Base-by-base conservation (phyloP, 2,888 invertebrate species). In the Steinernema hermaphroditum region DNA sequence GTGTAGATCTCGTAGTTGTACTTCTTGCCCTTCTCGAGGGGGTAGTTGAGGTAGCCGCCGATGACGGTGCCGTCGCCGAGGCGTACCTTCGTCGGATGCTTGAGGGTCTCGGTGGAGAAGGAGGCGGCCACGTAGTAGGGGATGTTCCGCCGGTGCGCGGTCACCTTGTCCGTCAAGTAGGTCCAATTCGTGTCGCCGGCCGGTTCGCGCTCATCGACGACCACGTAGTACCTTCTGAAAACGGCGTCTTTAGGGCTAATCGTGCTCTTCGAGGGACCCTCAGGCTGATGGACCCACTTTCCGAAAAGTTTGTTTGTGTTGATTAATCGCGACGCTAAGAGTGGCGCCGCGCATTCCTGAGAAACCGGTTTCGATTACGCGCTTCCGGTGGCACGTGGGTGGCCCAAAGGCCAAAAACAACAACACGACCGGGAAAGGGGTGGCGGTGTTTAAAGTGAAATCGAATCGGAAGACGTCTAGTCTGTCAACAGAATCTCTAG, bases 31-130 rank as follows among this genome's bases (percentile, higher is more conserved):
- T 83, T 84, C 24, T 75, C 77, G 69, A 87, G 74, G 37, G 86
- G 86, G 73, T 86, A 86, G 78, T 86, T 86, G 71, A 86, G 74
- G 71, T 84, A 86, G 29, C 86, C 86, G 8, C 86, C 86, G 71
- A 85, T 81, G 22, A 86, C 86, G 4, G 70, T 73, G 34, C 86
- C 86, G 69, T 86, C 85, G 57, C 86, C 86, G 57, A 86, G 80
- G 8, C 78, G 77, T 22, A 85, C 76, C 72, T 78, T 81, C 50
- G 77, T 77, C 29, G 80, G 80, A 57, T 80, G 75, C n/a, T 81
- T 80, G 29, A 86, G 77, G 16, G 86, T 86, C 68, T 84, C 81
- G 41, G 79, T 75, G 74, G 82, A 84, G 80, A 81, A 86, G n/a
- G 85, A 85, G 12, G 81, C 86, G 16, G 86, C 83, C 27, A 86